A percentile compares a stretch with the other conserved stretches of the same genome.
Conservation (phyloP, 2,113 vertebrate species). For the Haplotaxodon microlepis region DNA sequence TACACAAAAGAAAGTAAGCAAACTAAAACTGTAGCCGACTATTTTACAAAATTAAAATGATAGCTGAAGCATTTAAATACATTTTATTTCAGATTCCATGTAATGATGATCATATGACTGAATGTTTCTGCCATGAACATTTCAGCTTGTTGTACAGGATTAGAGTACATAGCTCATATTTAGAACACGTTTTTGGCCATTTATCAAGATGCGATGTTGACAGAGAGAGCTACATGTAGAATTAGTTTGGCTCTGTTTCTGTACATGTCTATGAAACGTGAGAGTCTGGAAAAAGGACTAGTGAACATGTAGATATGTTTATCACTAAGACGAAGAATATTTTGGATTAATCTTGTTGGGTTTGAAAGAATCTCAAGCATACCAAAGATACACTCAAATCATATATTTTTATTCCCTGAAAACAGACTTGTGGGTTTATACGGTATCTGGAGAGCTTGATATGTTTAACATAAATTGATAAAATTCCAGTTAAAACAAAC, state of each 20-base stretch:
- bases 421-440: not conserved
- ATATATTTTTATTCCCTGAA: not conserved
- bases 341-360: constrained; percentile 14
- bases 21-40: not conserved
- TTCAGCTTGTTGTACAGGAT: not conserved
- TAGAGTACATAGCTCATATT: not conserved
- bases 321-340: constrained; percentile 19
- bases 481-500: not conserved
- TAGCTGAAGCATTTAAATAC: not conserved
- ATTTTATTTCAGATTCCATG: not conserved
- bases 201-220: constrained; percentile 25
- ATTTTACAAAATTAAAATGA: not conserved
- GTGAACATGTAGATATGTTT: not conserved
- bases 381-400: not conserved
- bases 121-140: not conserved
- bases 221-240: not conserved
- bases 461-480: not conserved
- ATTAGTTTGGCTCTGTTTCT: constrained; percentile 30
- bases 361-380: not conserved
- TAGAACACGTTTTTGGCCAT: constrained; percentile 30
- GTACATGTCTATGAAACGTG: constrained; percentile 21
- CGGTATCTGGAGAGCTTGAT: not conserved
- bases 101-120: not conserved
- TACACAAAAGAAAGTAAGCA: not conserved
- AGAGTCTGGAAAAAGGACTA: not conserved